These are phyloP conservation scores for Brachirus orientalis DNA, from an alignment of 2,113 vertebrate species.

Conservation along the genomic window DNA sequence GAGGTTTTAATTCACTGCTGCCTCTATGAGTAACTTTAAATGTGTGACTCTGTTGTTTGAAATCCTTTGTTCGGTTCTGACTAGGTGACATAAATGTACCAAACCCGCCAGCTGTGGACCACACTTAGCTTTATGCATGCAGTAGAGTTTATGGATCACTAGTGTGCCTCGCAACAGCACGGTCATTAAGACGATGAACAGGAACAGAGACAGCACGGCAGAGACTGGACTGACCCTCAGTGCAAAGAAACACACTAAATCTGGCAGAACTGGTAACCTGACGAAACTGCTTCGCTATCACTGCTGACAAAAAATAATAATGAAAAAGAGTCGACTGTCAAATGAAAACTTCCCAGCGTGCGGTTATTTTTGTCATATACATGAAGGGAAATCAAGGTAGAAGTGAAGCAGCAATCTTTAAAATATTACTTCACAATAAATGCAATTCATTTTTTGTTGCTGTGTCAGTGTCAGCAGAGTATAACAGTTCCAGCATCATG, in stretches of 20 bases:
- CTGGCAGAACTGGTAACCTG: neutral
- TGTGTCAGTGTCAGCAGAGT: conserved; percentile 21
- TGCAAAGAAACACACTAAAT: conserved; percentile 18
- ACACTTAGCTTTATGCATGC: no score
- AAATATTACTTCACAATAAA: conserved; percentile 42
- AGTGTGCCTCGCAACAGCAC: neutral
- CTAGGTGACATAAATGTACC: no score
- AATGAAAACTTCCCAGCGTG: neutral
- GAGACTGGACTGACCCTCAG: conserved; percentile 19
- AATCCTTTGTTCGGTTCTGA: no score
- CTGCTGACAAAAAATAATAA: conserved; percentile 18
- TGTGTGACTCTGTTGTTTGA: no score
- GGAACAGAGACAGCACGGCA: conserved; percentile 24
- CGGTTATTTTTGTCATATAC: neutral
- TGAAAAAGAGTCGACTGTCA: neutral
- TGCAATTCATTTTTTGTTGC: conserved; percentile 50
- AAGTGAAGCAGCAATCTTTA: conserved; percentile 34
- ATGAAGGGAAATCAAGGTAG: conserved; percentile 16
- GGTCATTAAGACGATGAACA: conserved; percentile 25
- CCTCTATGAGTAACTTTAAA: no score
- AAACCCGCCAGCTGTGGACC: no score
- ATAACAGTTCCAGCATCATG: conserved; percentile 6
- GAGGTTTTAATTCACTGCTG: no score
- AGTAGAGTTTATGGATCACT: neutral
- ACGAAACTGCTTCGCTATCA: conserved; percentile 35